phyloP scores from a whole-genome alignment of 2,797 vertebrate genomes.

The Megaceryle alcyon region DNA sequence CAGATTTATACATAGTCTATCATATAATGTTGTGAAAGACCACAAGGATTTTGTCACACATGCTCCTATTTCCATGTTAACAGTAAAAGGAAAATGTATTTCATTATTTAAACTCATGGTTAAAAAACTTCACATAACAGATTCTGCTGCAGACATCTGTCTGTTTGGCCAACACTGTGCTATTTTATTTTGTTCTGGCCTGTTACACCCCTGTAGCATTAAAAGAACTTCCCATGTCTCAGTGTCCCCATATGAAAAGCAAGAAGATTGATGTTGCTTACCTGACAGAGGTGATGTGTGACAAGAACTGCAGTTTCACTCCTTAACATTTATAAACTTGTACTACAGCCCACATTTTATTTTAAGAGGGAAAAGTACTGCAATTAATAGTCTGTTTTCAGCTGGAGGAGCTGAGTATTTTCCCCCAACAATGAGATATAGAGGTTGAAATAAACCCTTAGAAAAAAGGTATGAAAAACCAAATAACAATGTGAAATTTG shows the following conservation, averaged over 20 bases:
- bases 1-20: neutral
- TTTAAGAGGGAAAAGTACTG: neutral
- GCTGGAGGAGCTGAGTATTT: neutral
- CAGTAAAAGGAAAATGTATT: neutral
- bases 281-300: neutral
- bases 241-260: neutral
- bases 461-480: neutral
- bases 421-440: neutral
- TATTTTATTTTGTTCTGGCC: neutral
- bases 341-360: neutral
- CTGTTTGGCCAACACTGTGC: neutral
- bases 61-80: neutral
- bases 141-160: neutral
- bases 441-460: neutral
- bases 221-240: neutral
- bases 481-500: neutral
- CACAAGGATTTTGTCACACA: neutral
- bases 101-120: neutral
- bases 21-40: neutral
- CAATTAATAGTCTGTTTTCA: neutral
- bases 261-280: neutral
- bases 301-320: neutral
- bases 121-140: neutral
- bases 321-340: neutral
- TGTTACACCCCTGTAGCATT: neutral